phyloP scores from a whole-genome alignment of 1,140 invertebrate genomes.

The Luehdorfia chinensis region DNA sequence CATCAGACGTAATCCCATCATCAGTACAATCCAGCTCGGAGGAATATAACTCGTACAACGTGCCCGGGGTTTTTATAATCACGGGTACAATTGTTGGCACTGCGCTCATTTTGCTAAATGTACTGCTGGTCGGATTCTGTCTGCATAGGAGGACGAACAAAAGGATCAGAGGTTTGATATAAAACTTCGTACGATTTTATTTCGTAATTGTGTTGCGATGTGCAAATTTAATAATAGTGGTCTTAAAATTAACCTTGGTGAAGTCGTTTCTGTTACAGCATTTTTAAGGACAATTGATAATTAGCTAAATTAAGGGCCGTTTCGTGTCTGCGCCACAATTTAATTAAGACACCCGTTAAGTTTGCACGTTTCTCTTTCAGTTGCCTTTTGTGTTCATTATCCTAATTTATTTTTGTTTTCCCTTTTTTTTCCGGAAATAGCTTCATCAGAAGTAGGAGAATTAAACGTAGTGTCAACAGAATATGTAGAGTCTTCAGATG shows the following conservation, averaged over 20 bases:
- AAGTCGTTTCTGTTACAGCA: too few relatives aligned
- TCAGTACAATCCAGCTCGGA: slow-evolving; percentile 74
- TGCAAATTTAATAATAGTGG: too few relatives aligned
- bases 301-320: too few relatives aligned
- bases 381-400: slow-evolving; percentile 26
- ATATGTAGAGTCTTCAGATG: slow-evolving; percentile 78
- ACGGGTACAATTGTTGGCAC: slow-evolving; percentile 76
- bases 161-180: slow-evolving; percentile 81
- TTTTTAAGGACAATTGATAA: too few relatives aligned
- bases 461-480: slow-evolving; percentile 82
- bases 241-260: too few relatives aligned
- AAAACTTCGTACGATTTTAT: too few relatives aligned
- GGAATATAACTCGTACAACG: slow-evolving; percentile 66
- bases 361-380: slow-evolving; percentile 1
- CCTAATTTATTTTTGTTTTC: slow-evolving; percentile 74
- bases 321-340: too few relatives aligned
- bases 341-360: background rate
- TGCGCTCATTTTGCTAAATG: slow-evolving; percentile 87
- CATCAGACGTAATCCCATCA: slow-evolving; percentile 62
- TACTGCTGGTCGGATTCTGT: slow-evolving; percentile 92
- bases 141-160: slow-evolving; percentile 87
- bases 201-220: slow-evolving; percentile 4
- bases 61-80: slow-evolving; percentile 73
- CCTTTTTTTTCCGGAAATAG: slow-evolving; percentile 50
- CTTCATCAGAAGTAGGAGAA: slow-evolving; percentile 72